These are phyloP conservation scores for Gasterosteus aculeatus DNA, from an alignment of 2,113 vertebrate genomes.

Conservation along the genomic window DNA sequence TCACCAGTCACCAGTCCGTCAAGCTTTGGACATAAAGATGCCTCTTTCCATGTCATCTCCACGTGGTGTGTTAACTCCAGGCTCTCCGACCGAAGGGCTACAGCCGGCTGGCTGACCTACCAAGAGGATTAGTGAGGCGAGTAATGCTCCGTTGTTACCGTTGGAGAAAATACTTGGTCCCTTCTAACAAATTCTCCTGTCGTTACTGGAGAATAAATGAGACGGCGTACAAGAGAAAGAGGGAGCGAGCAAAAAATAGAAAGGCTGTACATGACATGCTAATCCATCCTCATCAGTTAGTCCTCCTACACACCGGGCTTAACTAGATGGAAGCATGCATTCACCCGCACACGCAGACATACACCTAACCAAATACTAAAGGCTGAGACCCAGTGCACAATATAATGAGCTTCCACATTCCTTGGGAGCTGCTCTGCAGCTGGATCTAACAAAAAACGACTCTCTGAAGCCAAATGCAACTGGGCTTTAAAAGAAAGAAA, in stretches of 20 bases:
- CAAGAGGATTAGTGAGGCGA: background rate
- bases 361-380: background rate
- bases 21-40: background rate
- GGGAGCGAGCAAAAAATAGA: background rate
- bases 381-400: background rate
- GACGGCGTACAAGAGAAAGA: background rate
- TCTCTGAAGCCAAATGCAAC: slow-evolving; percentile 26
- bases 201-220: background rate
- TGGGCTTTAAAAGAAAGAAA: slow-evolving; percentile 12
- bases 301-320: slow-evolving; percentile 36
- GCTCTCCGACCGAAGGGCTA: background rate
- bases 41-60: background rate
- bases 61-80: background rate
- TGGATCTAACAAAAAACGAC: slow-evolving; percentile 8
- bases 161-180: background rate
- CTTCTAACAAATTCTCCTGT: background rate
- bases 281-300: slow-evolving; percentile 23
- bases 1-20: too few species aligned
- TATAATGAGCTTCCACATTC: slow-evolving; percentile 16
- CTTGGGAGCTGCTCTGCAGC: slow-evolving; percentile 26
- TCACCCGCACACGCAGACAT: background rate
- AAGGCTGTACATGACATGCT: background rate
- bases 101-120: background rate
- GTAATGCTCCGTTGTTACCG: background rate
- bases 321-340: slow-evolving; percentile 14